Evolutionary conservation across 2,888 invertebrate genomes (phyloP).

Genomic region (Pachymerium ferrugineum): DNA sequence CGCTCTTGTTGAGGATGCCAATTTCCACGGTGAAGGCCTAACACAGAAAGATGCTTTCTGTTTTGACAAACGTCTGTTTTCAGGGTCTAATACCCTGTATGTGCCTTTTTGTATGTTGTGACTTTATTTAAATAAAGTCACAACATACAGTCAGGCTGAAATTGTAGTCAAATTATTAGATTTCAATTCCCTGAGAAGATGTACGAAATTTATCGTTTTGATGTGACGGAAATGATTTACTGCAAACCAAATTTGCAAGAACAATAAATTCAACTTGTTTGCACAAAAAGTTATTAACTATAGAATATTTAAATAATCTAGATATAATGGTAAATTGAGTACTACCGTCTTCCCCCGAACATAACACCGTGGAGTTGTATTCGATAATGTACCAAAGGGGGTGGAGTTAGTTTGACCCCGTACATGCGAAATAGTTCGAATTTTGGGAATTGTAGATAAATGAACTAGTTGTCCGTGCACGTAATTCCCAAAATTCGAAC

Average conservation of each 20-base stretch:
- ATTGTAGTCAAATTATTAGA: conserved; percentile 74
- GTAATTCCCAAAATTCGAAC: no score
- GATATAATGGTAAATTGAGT: conserved; percentile 60
- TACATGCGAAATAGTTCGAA: no score
- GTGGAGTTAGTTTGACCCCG: no score
- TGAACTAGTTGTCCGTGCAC: no score
- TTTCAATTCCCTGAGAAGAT: conserved; percentile 68
- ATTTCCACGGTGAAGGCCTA: no score
- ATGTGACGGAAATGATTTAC: conserved; percentile 75
- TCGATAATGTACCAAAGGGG: no score
- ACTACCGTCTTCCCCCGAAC: no score
- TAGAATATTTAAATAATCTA: conserved; percentile 84
- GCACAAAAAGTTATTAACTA: no score
- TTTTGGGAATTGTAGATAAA: no score
- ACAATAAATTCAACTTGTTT: conserved; percentile 65
- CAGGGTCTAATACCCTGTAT: not conserved
- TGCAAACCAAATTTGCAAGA: conserved; percentile 72
- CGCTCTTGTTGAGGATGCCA: no score
- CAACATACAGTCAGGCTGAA: conserved; percentile 77
- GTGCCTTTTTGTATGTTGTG: not conserved
- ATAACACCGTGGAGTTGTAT: no score
- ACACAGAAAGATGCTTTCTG: no score
- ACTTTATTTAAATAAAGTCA: conserved; percentile 56
- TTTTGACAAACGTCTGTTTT: not conserved
- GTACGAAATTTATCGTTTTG: conserved; percentile 79